These are phyloP conservation scores for Ypsolopha scabrella DNA, from an alignment of 2,888 invertebrate species.

Conservation along the genomic window DNA sequence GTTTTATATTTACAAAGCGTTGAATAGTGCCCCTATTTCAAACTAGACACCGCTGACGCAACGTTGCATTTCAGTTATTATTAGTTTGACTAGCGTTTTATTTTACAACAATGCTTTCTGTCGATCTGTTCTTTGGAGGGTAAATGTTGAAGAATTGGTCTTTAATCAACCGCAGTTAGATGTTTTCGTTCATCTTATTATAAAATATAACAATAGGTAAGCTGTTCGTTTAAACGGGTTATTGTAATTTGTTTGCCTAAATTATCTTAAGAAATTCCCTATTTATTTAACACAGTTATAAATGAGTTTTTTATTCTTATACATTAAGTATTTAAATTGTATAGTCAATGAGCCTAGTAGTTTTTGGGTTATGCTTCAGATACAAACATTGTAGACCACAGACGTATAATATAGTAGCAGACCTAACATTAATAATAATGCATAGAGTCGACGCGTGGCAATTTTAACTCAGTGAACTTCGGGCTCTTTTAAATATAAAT, in stretches of 20 bases:
- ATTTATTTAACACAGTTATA: no score
- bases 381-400: no score
- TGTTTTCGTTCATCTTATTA: background rate
- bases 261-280: background rate
- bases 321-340: no score
- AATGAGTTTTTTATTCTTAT: no score
- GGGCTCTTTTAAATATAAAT: no score
- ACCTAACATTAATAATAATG: no score
- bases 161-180: background rate
- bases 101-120: conserved; percentile 43
- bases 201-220: background rate
- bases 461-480: no score
- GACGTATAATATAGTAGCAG: no score
- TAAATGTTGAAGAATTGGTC: background rate
- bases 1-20: conserved; percentile 66
- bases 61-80: conserved; percentile 49
- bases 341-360: no score
- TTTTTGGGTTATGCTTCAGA: no score
- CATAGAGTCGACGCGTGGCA: no score
- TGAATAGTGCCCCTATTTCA: conserved; percentile 52
- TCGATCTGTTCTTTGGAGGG: conserved; percentile 24
- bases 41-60: conserved; percentile 36
- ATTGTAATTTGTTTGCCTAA: background rate
- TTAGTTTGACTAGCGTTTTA: conserved; percentile 50
- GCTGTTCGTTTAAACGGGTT: background rate